Evolutionary conservation across 2,888 invertebrate genomes (phyloP), one percentile per base, ranked within the genome.

Genomic region (Ichneumon xanthorius): DNA sequence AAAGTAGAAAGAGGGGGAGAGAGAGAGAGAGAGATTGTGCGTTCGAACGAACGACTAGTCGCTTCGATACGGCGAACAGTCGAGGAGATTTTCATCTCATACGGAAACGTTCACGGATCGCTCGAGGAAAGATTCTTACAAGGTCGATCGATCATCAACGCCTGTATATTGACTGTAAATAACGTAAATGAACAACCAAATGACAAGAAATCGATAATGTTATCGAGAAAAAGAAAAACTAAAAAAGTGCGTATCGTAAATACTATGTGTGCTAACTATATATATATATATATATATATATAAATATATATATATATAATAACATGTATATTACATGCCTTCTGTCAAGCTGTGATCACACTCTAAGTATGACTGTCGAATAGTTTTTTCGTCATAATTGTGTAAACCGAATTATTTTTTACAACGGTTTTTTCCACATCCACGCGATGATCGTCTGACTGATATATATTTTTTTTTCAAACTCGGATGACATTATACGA

Each of bases 321-420:
- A 88, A 85, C 84, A 86, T 88, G 87, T 89, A 89, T 90, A 89
- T 88, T 90, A 92, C 89, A 91, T 88, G 93, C 93, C 93, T 93
- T 93, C 91, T 93, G 92, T 92, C 90, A 91, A 92, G 91, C 93
- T 93, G 93, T 93, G 93, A 93, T 93, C 90, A 91, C 88, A 88
- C 86, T 90, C 89, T 90, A 90, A 88, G 88, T 91, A 91, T 88
- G 90, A 86, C 85, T 89, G 87, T 90, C 48, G 77, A 76, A 82
- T 68, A 80, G 55, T 61, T 55, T 81, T 65, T 82, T 50, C 14
- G 30, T 40, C 40, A 61, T 48, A 26, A 30, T 48, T 22, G 16
- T 55, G 72, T 72, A 22, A 72, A 72, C 72, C 50, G 53, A 72
- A 50, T 63, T 11, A 65, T 80, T 80, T 72, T 70, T 70, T 45